Evolutionary conservation across 2,797 vertebrate species (phyloP), one percentile per base, ranked within the genome.

Genomic region (Diplodus sargus): DNA sequence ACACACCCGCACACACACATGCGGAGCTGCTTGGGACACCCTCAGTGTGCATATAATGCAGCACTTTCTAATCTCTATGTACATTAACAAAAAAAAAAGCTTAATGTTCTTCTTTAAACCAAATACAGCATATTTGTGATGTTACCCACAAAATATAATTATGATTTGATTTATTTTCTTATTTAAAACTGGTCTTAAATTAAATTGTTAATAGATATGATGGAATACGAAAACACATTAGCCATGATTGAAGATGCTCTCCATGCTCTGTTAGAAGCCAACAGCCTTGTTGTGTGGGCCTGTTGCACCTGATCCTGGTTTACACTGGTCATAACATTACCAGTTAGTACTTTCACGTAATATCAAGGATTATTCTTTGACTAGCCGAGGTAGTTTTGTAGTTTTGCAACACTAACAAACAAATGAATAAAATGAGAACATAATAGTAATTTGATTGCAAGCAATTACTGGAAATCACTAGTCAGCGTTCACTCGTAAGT

Each of bases 401-500:
- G 13, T n/a, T 66, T 66, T 66, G 20, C 20, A 14, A 60, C 9
- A 13, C 16, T 16, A 48, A 56, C 20, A 67, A 48, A 63, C 20
- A 67, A 67, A 45, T 18, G 4, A 5, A 14, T 49, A 17, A 43
- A 65, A 34, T 45, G 34, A 59, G 16, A 20, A 62, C 60, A 74
- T 7, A 42, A 61, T 49, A 56, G 71, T 47, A 58, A 52, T 45
- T 48, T 69, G 34, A 58, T 56, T 78, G 43, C 42, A n/a, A 81
- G 23, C n/a, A 64, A 49, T 75, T 30, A 65, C 39, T 45, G 23
- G 11, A 45, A 51, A 57, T 7, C n/a, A 16, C 23, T 25, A 17
- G 11, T 28, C 15, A 61, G 3, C 42, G 25, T 30, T 48, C 23
- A 11, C 28, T 14, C 47, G 6, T 18, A 48, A 34, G 56, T 2